Percentiles rank a stretch among this genome's conserved stretches.
Conservation (phyloP, 2,113 vertebrate species). For the Aplodontia rufa region DNA sequence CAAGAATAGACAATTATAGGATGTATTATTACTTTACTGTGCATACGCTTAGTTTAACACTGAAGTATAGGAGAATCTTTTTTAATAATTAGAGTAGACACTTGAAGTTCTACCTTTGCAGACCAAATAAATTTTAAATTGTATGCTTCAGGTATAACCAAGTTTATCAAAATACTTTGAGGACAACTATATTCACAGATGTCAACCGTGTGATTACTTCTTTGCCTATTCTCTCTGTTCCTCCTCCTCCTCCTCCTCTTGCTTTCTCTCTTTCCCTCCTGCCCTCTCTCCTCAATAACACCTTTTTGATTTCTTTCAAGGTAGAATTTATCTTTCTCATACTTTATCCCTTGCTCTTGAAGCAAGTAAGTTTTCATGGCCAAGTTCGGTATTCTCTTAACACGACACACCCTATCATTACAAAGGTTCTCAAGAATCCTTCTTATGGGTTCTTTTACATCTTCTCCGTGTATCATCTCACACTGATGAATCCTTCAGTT, state of each 20-base stretch:
- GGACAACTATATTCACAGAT: not conserved
- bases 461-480: not conserved
- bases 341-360: slow-evolving; percentile 88
- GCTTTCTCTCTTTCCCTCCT: slow-evolving; percentile 78
- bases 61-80: not conserved
- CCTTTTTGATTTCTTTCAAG: slow-evolving; percentile 89
- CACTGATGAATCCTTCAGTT: not conserved
- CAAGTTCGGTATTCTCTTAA: fast-evolving
- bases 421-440: not conserved
- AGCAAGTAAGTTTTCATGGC: slow-evolving; percentile 71
- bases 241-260: too few relatives aligned
- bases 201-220: not conserved
- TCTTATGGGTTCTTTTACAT: not conserved
- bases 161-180: not conserved
- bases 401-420: not conserved
- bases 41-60: not conserved
- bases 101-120: not conserved
- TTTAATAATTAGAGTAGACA: not conserved
- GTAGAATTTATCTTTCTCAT: slow-evolving; percentile 88
- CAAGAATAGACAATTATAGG: not conserved
- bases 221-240: not conserved
- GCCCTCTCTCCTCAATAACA: slow-evolving; percentile 89
- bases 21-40: not conserved
- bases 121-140: not conserved
- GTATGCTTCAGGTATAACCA: too few relatives aligned